Percentiles rank a stretch among this genome's conserved stretches.
These are phyloP conservation scores for Saturnia japonica DNA, from an alignment of 2,888 invertebrate species.

Conservation along the genomic window DNA sequence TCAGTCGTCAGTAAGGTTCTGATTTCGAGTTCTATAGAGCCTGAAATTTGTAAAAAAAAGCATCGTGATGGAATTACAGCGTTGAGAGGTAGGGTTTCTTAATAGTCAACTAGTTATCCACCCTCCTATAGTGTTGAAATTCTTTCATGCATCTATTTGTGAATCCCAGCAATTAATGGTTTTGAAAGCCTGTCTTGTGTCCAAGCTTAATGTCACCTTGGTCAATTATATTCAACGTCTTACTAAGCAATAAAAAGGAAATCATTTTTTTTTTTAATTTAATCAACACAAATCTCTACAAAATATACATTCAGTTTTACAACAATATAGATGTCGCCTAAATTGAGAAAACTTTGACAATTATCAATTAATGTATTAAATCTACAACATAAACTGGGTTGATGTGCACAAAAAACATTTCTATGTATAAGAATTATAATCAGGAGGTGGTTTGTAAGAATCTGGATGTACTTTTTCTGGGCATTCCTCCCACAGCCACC, in stretches of 20 bases:
- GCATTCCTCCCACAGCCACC: slow-evolving; percentile 80
- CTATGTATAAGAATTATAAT: slow-evolving; percentile 41
- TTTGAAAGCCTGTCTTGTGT: too few relatives aligned
- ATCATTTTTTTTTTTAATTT: neutral
- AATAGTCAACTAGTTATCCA: too few relatives aligned
- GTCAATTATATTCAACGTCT: too few relatives aligned
- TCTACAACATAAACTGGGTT: slow-evolving; percentile 46
- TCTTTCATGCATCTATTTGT: too few relatives aligned
- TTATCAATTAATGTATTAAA: neutral
- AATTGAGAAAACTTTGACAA: neutral
- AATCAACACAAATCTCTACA: neutral
- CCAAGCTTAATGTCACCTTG: too few relatives aligned
- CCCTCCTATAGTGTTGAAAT: too few relatives aligned
- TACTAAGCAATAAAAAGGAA: neutral
- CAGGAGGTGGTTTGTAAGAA: slow-evolving; percentile 46
- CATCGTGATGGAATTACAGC: too few relatives aligned
- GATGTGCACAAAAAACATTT: slow-evolving; percentile 19
- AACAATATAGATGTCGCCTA: slow-evolving; percentile 12
- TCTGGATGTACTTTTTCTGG: slow-evolving; percentile 37
- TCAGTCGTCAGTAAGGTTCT: too few relatives aligned
- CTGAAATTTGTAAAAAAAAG: too few relatives aligned
- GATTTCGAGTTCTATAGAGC: too few relatives aligned
- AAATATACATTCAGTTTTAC: slow-evolving; percentile 34
- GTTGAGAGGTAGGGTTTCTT: too few relatives aligned
- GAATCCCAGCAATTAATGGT: too few relatives aligned